Percentiles rank a stretch among this genome's conserved stretches.
Conservation (phyloP, 2,888 invertebrate genomes). For the Endotricha flammealis region DNA sequence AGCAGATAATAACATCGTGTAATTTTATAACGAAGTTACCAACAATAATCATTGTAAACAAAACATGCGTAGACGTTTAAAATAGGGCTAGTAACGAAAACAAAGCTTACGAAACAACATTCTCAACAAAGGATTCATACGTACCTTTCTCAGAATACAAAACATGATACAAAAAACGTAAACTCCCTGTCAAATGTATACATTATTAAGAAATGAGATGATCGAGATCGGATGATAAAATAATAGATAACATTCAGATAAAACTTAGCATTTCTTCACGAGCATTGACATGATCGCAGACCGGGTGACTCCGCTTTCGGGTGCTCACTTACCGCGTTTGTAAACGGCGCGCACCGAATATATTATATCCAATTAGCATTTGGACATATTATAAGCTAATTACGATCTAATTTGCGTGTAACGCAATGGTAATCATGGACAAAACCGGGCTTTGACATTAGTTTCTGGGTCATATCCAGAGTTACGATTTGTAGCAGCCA, state of each 20-base stretch:
- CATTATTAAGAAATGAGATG: slow-evolving; percentile 45
- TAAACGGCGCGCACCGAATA: slow-evolving; percentile 15
- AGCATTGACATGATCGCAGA: slow-evolving; percentile 23
- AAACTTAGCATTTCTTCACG: slow-evolving; percentile 38
- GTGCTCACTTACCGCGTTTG: slow-evolving; percentile 25
- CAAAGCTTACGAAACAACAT: slow-evolving; percentile 6
- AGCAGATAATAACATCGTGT: slow-evolving; percentile 21
- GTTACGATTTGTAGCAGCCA: slow-evolving; percentile 44
- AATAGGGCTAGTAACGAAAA: slow-evolving; percentile 8
- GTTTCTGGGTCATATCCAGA: slow-evolving; percentile 67
- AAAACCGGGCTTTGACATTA: slow-evolving; percentile 73
- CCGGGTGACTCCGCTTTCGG: slow-evolving; percentile 25
- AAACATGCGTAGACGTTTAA: slow-evolving; percentile 17
- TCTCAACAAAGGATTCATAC: slow-evolving; percentile 32
- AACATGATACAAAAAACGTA: slow-evolving; percentile 45
- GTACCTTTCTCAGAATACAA: slow-evolving; percentile 64
- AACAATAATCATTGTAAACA: slow-evolving; percentile 26
- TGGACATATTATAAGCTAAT: slow-evolving; percentile 20
- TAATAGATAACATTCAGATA: slow-evolving; percentile 63
- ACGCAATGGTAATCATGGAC: slow-evolving; percentile 46
- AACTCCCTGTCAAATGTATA: slow-evolving; percentile 28
- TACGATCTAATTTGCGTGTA: slow-evolving; percentile 37
- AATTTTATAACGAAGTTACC: slow-evolving; percentile 18
- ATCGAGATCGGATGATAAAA: slow-evolving; percentile 56
- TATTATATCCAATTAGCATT: slow-evolving; percentile 17